Percentiles rank a stretch among this genome's conserved stretches.
These are phyloP conservation scores for Folsomia candida DNA, from an alignment of 2,888 invertebrate genomes.

Conservation along the genomic window DNA sequence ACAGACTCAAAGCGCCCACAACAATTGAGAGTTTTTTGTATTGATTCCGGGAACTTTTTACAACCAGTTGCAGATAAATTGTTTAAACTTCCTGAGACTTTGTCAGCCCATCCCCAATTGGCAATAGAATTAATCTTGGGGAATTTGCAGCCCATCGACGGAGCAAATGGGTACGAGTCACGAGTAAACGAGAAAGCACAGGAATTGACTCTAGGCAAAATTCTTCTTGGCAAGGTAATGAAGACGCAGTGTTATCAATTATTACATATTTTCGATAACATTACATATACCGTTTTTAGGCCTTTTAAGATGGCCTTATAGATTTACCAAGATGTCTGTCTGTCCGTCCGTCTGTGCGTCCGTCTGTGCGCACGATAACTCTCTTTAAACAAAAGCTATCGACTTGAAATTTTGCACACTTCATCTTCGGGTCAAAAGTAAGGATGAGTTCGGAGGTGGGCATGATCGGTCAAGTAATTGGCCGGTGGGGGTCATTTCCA, in stretches of 20 bases:
- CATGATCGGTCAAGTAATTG: too few relatives aligned
- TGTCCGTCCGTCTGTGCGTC: too few relatives aligned
- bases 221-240: slow-evolving; percentile 25
- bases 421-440: too few relatives aligned
- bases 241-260: neutral
- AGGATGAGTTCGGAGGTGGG: too few relatives aligned
- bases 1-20: slow-evolving; percentile 8
- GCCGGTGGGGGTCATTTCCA: too few relatives aligned
- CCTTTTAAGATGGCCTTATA: too few relatives aligned
- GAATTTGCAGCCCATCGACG: slow-evolving; percentile 21
- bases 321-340: too few relatives aligned
- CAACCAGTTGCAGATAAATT: slow-evolving; percentile 17
- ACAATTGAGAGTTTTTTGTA: slow-evolving; percentile 21
- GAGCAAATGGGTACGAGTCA: slow-evolving; percentile 17
- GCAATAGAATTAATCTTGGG: slow-evolving; percentile 25
- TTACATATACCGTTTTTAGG: neutral
- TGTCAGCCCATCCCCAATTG: slow-evolving; percentile 11
- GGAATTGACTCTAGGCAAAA: slow-evolving; percentile 12
- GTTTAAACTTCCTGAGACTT: slow-evolving; percentile 13
- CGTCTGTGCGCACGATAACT: too few relatives aligned
- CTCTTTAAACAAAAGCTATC: too few relatives aligned
- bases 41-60: slow-evolving; percentile 26
- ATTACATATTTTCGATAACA: neutral
- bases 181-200: neutral
- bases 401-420: too few relatives aligned